Conservation (phyloP, 2,113 vertebrate genomes). For the Natator depressus region DNA sequence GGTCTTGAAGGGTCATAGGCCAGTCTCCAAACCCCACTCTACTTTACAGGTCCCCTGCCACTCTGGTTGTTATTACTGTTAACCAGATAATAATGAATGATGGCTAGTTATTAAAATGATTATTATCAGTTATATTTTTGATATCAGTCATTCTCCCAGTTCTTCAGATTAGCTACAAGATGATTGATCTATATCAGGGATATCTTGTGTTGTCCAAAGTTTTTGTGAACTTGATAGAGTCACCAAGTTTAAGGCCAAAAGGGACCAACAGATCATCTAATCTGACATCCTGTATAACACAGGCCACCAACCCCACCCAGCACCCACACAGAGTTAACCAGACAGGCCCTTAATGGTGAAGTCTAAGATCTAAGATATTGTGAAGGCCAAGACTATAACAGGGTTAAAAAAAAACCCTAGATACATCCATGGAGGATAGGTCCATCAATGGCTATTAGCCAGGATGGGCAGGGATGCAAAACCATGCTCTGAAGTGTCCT, state of each 20-base stretch:
- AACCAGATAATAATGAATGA: neutral
- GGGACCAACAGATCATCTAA: too few species aligned
- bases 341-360: too few species aligned
- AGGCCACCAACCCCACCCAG: too few species aligned
- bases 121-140: neutral
- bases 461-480: too few species aligned
- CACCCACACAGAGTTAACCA: too few species aligned
- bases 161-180: neutral
- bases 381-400: too few species aligned
- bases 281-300: too few species aligned
- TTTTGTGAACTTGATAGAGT: neutral
- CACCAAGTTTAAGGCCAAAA: neutral
- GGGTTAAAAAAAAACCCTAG: too few species aligned
- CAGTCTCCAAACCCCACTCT: neutral
- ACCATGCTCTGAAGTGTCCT: too few species aligned
- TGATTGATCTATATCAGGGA: neutral
- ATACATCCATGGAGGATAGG: too few species aligned
- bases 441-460: too few species aligned
- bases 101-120: neutral
- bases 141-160: neutral
- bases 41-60: neutral
- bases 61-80: neutral
- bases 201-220: neutral
- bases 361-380: too few species aligned
- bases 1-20: neutral